Conservation (phyloP, 2,888 invertebrate genomes). For the Tethea ocularis region DNA sequence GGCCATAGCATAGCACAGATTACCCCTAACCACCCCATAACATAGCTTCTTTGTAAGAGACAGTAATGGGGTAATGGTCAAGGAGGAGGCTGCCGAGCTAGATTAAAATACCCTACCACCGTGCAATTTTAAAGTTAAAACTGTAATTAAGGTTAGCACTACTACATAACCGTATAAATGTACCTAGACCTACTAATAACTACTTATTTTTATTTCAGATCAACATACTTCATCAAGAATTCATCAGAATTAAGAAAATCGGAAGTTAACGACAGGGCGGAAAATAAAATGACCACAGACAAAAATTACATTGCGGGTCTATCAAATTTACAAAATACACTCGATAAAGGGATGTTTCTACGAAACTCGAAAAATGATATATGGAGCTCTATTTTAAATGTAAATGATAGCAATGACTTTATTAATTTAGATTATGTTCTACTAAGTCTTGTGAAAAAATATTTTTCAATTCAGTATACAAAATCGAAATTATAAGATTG, state of each 20-base stretch:
- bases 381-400: conserved; percentile 15
- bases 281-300: background rate
- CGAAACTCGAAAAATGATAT: conserved; percentile 6
- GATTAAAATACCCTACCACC: too few species aligned
- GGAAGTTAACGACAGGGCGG: background rate
- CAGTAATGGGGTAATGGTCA: too few species aligned
- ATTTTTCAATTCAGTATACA: conserved; percentile 9
- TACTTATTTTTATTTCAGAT: conserved; percentile 19
- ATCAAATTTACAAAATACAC: conserved; percentile 19
- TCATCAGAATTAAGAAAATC: background rate
- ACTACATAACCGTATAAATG: too few species aligned
- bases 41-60: too few species aligned
- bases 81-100: too few species aligned
- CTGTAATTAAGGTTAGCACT: too few species aligned
- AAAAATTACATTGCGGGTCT: background rate
- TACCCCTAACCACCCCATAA: too few species aligned
- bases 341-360: conserved; percentile 20
- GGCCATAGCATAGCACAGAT: too few species aligned
- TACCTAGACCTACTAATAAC: too few species aligned
- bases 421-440: conserved; percentile 33
- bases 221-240: conserved; percentile 11
- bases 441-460: conserved; percentile 26
- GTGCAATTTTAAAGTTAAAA: too few species aligned
- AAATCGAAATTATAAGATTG: background rate
- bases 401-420: conserved; percentile 19